Conservation (phyloP, 2,797 vertebrate genomes). For the Argya squamiceps region DNA sequence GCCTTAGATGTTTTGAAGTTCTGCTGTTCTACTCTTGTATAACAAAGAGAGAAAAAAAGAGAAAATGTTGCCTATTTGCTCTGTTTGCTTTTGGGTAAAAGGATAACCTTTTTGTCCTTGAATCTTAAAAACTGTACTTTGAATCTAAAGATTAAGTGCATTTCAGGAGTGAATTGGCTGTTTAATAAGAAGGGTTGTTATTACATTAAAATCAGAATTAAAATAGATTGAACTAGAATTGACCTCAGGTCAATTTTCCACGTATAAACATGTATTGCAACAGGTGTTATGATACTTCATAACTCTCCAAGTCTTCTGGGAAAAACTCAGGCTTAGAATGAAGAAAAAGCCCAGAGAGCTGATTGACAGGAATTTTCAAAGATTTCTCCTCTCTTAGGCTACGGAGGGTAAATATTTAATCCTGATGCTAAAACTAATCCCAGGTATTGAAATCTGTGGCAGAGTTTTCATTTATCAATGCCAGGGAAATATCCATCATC, state of each 20-base stretch:
- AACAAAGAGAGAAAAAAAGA: background rate
- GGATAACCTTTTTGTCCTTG: background rate
- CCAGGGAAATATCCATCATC: background rate
- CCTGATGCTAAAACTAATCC: background rate
- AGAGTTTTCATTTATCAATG: background rate
- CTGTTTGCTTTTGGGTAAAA: background rate
- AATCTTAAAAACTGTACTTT: background rate
- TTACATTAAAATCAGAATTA: background rate
- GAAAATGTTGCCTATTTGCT: background rate
- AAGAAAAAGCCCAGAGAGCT: background rate
- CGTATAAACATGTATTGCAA: background rate
- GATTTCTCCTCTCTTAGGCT: background rate
- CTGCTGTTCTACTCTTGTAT: background rate
- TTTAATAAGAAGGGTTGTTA: background rate
- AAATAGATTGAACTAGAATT: background rate
- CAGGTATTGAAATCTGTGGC: background rate
- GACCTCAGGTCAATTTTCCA: background rate
- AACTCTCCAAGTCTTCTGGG: background rate
- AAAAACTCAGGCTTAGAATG: background rate
- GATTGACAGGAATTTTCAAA: background rate
- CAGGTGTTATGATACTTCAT: background rate
- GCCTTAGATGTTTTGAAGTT: background rate
- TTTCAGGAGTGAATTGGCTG: background rate
- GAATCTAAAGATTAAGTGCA: background rate
- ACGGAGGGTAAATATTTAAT: background rate